Conservation (phyloP, 2,113 vertebrate genomes). For the Leucosticte australis region DNA sequence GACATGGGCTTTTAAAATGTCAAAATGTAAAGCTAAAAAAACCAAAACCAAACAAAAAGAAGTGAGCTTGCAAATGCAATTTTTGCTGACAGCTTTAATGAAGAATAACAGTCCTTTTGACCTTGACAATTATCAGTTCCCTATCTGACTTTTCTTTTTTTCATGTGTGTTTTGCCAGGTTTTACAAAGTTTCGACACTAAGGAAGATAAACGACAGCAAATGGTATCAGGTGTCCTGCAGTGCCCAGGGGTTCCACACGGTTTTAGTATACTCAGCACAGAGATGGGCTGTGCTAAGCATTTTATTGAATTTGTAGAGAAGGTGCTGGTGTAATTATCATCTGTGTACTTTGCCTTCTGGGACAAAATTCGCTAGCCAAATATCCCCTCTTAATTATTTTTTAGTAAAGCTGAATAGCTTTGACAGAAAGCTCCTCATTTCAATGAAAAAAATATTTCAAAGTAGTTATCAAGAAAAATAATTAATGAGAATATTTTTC, state of each 20-base stretch:
- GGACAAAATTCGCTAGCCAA: constrained; percentile 5
- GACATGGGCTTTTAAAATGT: constrained; percentile 24
- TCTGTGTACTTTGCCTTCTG: constrained; percentile 12
- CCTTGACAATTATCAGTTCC: constrained; percentile 9
- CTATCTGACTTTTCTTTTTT: not conserved
- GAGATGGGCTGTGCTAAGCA: constrained; percentile 1
- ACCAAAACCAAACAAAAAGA: not conserved
- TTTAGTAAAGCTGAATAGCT: not conserved
- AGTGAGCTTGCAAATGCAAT: not conserved
- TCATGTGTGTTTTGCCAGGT: not conserved
- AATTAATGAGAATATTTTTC: not conserved
- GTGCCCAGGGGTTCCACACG: not conserved
- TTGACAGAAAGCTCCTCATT: constrained; percentile 8
- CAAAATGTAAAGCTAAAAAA: not conserved
- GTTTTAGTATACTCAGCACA: constrained; percentile 18
- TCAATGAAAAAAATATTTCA: not conserved
- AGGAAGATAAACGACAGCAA: constrained; percentile 55
- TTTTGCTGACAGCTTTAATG: constrained; percentile 28
- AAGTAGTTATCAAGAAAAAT: not conserved
- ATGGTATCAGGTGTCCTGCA: constrained; percentile 9
- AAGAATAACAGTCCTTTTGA: not conserved
- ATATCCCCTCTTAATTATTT: not conserved
- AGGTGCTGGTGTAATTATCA: constrained; percentile 7
- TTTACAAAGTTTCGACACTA: constrained; percentile 39
- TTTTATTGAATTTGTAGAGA: constrained; percentile 45